Evolutionary conservation across 2,797 vertebrate species (phyloP), one percentile per base, ranked within the genome.

Genomic region (Bufotes viridis): DNA sequence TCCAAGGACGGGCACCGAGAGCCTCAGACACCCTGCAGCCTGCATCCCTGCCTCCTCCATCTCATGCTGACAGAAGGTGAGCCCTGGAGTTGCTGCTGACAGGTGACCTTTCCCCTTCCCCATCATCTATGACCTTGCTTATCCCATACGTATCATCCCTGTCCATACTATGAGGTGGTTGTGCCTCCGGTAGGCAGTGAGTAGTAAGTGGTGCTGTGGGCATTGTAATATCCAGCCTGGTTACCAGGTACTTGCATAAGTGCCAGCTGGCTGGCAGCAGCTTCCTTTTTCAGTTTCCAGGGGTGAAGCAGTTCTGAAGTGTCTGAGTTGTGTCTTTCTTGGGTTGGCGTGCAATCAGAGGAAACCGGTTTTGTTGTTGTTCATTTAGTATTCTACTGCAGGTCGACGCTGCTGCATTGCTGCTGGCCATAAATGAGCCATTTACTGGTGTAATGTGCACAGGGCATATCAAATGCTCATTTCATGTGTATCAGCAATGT

Each of bases 1-100:
- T 58, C 18, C 34, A 63, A 70, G 61, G 26, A 82, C 58, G 51
- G 82, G 20, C 63, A 75, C 26, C 42, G 2, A 42, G 3, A 74
- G 53, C 87, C 22, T 26, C 84, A 78, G 24, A 22, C 80, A 26
- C 65, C 61, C n/a, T 22, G 24, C 63, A 29, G 70, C 78, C 74
- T 18, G 78, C 78, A 58, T 76, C 86, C 70, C 70, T 82, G 79
- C 18, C 69, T 82, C 60, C 42, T 55, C 17, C 85, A 65, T 89
- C 85, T 87, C 74, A 87, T 83, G 85, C 81, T 87, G 55, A 83
- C 81, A 80, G 81, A 84, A 85, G 88, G 85, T 87, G 88, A 89
- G 88, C 24, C 15, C 58, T 79, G n/a, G 22, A 80, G 61, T 22
- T 82, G 42, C 18, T 34, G 22, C 67, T 72, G 57, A 67, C 88